Evolutionary conservation across 2,113 vertebrate species (phyloP).

Genomic region (Chaetura pelagica): DNA sequence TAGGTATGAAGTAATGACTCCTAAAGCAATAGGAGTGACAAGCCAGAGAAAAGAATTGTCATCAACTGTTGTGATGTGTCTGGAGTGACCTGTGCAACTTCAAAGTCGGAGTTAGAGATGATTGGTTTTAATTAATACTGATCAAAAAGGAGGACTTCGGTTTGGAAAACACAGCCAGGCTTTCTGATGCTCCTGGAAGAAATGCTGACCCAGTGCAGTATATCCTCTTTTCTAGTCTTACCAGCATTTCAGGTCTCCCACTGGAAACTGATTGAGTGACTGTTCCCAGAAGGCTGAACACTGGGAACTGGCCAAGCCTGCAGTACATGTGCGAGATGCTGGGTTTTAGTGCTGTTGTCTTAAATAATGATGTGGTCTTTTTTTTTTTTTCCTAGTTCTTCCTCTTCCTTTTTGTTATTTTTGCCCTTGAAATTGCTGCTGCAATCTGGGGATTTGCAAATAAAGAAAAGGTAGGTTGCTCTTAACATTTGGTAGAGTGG

Average conservation of each 20-base stretch:
- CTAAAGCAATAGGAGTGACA: slow-evolving; percentile 14
- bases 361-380: background rate
- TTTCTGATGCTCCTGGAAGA: background rate
- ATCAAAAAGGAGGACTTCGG: slow-evolving; percentile 10
- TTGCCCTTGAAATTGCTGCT: slow-evolving; percentile 92
- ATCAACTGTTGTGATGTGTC: background rate
- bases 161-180: background rate
- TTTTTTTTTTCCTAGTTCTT: slow-evolving; percentile 86
- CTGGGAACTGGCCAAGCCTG: background rate
- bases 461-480: slow-evolving; percentile 85
- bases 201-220: background rate
- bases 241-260: background rate
- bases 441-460: slow-evolving; percentile 95
- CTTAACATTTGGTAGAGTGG: background rate
- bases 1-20: background rate
- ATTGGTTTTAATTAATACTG: slow-evolving; percentile 11
- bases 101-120: background rate
- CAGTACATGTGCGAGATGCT: background rate
- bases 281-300: background rate
- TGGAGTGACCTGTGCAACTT: background rate
- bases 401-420: slow-evolving; percentile 92
- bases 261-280: background rate
- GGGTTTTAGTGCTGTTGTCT: background rate
- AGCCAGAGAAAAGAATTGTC: background rate
- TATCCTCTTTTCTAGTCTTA: background rate